Conservation (phyloP, 2,797 vertebrate genomes). For the Amblyraja radiata region DNA sequence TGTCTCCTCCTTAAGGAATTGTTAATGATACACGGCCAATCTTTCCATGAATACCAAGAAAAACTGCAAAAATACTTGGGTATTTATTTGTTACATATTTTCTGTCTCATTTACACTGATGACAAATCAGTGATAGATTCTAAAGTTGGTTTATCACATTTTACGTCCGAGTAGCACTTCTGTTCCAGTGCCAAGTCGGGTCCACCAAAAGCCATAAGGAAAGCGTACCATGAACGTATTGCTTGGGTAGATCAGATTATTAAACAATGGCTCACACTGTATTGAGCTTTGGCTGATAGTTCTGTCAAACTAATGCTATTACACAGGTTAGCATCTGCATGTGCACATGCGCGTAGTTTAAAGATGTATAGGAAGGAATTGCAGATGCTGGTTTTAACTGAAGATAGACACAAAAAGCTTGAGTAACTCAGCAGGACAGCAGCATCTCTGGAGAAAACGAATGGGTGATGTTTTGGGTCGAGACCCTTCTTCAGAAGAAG, state of each 20-base stretch:
- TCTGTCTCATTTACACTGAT: not conserved
- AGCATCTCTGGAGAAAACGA: too few relatives aligned
- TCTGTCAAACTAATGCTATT: too few relatives aligned
- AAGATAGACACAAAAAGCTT: too few relatives aligned
- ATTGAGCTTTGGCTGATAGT: too few relatives aligned
- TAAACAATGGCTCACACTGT: not conserved
- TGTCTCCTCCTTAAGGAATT: not conserved
- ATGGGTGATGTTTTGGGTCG: too few relatives aligned
- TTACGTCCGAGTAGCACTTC: not conserved
- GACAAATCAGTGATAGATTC: not conserved
- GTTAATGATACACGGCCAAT: not conserved
- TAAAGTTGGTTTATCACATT: not conserved
- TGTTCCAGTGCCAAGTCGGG: not conserved
- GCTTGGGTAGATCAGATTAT: not conserved
- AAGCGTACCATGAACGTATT: not conserved
- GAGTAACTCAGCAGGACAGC: too few relatives aligned
- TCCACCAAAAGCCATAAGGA: not conserved
- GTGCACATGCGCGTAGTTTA: too few relatives aligned
- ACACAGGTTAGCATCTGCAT: too few relatives aligned
- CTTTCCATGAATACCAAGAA: not conserved
- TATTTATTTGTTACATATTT: not conserved
- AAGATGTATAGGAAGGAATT: too few relatives aligned
- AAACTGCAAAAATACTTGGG: not conserved
- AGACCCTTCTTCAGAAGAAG: too few relatives aligned
- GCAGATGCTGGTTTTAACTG: too few relatives aligned